phyloP scores from a whole-genome alignment of 2,888 invertebrate genomes.

The Drosophila meridiana region DNA sequence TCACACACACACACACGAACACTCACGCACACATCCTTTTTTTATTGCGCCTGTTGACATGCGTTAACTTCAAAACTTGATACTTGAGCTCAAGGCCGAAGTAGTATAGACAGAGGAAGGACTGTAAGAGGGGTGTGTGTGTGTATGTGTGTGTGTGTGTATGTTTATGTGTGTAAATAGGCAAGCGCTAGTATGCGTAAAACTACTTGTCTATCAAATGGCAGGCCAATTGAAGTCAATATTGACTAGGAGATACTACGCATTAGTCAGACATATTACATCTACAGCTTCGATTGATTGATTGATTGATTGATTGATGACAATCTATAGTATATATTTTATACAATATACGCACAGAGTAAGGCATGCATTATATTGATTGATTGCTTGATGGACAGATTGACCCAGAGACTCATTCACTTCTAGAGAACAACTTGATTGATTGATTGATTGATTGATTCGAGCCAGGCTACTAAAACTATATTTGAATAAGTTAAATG shows the following conservation, averaged over 20 bases:
- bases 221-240: not conserved
- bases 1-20: not conserved
- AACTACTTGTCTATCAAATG: slow-evolving; percentile 10
- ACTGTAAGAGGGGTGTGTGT: not conserved
- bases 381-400: not conserved
- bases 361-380: too few species aligned
- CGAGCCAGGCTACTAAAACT: too few species aligned
- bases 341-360: too few species aligned
- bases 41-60: slow-evolving; percentile 26
- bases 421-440: not conserved
- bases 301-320: slow-evolving; percentile 1
- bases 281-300: not conserved
- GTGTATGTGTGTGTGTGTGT: slow-evolving; percentile 1
- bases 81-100: slow-evolving; percentile 52
- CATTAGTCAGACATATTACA: not conserved
- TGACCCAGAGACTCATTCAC: too few species aligned
- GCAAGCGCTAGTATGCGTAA: slow-evolving; percentile 1
- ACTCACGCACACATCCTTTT: slow-evolving; percentile 25
- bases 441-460: not conserved
- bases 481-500: too few species aligned
- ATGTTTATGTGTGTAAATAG: slow-evolving; percentile 6
- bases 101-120: not conserved
- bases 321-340: too few species aligned
- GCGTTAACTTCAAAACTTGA: slow-evolving; percentile 49
- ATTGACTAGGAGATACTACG: not conserved